phyloP scores from a whole-genome alignment of 2,888 invertebrate genomes.

The Lasioglossum lativentre region DNA sequence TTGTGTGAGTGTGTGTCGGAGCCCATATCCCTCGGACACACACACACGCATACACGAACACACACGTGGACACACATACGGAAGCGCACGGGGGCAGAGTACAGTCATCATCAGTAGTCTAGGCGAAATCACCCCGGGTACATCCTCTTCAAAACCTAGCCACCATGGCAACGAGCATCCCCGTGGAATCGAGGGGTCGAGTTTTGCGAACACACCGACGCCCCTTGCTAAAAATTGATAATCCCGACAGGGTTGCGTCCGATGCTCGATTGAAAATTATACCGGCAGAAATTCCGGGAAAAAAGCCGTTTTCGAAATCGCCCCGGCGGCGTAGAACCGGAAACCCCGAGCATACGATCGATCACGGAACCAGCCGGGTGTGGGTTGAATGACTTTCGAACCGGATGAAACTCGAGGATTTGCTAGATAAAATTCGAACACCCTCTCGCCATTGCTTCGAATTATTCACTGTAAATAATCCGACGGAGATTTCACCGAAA shows the following conservation, averaged over 20 bases:
- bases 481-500: neutral
- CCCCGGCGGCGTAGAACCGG: neutral
- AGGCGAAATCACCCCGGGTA: conserved; percentile 70
- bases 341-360: neutral
- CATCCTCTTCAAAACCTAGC: conserved; percentile 72
- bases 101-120: conserved; percentile 84
- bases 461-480: conserved; percentile 2
- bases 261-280: conserved; percentile 5
- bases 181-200: conserved; percentile 1
- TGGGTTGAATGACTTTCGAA: conserved; percentile 9
- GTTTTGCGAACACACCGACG: conserved; percentile 6
- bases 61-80: neutral
- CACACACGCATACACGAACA: neutral
- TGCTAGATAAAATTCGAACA: neutral
- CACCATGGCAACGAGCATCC: conserved; percentile 27
- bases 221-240: neutral
- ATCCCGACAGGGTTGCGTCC: neutral
- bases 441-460: neutral
- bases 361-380: neutral
- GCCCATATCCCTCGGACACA: conserved; percentile 51
- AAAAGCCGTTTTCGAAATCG: neutral
- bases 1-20: conserved; percentile 37
- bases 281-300: neutral
- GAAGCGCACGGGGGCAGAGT: conserved; percentile 68
- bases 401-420: conserved; percentile 5